Conservation (phyloP, 23 tunicate genomes). For the Styela plicata region DNA sequence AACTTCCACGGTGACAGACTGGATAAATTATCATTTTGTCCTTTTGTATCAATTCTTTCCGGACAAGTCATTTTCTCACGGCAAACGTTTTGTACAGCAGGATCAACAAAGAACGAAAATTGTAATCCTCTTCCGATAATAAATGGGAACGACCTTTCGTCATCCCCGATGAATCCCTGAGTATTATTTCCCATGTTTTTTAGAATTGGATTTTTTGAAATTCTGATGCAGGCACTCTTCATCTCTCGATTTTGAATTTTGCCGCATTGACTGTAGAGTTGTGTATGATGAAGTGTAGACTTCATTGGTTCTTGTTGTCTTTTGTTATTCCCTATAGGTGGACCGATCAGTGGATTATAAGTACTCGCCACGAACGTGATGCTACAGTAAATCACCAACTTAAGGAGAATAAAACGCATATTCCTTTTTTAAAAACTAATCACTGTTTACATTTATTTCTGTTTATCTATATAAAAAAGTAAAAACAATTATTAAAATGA, state of each 20-base stretch:
- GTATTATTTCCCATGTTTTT: not conserved
- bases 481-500: no score
- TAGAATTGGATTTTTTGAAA: not conserved
- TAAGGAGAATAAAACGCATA: no score
- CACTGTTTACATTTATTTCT: no score
- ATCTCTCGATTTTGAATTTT: not conserved
- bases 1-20: slow-evolving; percentile 18
- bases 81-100: not conserved
- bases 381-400: no score
- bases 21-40: not conserved
- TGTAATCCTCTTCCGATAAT: not conserved
- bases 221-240: not conserved
- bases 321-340: not conserved
- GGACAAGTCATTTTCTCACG: not conserved
- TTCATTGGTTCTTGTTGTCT: not conserved
- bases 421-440: no score
- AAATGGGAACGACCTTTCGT: not conserved
- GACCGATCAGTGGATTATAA: not conserved
- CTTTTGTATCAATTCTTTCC: not conserved
- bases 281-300: not conserved
- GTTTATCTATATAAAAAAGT: no score
- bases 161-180: not conserved
- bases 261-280: not conserved
- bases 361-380: no score
- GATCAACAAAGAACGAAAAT: not conserved